These are phyloP conservation scores for Volucella zonaria DNA, from an alignment of 2,888 invertebrate genomes.

Conservation along the genomic window DNA sequence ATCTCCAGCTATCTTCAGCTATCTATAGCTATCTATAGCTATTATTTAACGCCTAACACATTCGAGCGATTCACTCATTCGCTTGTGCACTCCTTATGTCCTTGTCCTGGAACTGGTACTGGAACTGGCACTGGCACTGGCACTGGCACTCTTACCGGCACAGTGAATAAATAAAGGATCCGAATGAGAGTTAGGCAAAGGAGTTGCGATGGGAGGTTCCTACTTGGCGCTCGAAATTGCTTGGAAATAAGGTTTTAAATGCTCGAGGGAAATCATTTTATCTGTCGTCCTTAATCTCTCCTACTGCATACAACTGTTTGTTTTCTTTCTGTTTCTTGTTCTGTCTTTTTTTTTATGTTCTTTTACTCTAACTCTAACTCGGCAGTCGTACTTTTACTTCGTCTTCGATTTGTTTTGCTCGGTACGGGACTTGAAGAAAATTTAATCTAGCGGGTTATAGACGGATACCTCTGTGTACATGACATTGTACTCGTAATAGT, in stretches of 20 bases:
- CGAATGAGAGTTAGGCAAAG: too few species aligned
- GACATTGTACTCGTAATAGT: constrained; percentile 42
- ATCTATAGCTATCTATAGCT: constrained; percentile 52
- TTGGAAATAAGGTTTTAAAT: constrained; percentile 68
- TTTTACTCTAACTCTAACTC: background rate
- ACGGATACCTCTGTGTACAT: constrained; percentile 28
- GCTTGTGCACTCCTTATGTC: constrained; percentile 57
- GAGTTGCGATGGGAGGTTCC: constrained; percentile 44
- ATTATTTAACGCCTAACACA: constrained; percentile 64
- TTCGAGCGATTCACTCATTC: constrained; percentile 61
- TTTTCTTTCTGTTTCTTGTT: constrained; percentile 44
- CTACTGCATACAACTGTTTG: constrained; percentile 67
- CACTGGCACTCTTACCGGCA: constrained; percentile 44
- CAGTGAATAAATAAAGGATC: constrained; percentile 61
- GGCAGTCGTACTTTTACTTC: background rate
- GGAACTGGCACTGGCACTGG: background rate
- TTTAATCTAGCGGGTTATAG: constrained; percentile 63
- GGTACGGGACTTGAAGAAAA: constrained; percentile 48
- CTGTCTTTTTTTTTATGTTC: constrained; percentile 19
- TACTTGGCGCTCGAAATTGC: constrained; percentile 65
- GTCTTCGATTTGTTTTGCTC: constrained; percentile 61
- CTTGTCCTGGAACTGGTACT: background rate
- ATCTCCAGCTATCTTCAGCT: constrained; percentile 49
- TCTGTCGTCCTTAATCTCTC: constrained; percentile 72
- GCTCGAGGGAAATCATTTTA: constrained; percentile 73